Conservation (phyloP, 2,113 vertebrate genomes). For the Hydrochoerus hydrochaeris region DNA sequence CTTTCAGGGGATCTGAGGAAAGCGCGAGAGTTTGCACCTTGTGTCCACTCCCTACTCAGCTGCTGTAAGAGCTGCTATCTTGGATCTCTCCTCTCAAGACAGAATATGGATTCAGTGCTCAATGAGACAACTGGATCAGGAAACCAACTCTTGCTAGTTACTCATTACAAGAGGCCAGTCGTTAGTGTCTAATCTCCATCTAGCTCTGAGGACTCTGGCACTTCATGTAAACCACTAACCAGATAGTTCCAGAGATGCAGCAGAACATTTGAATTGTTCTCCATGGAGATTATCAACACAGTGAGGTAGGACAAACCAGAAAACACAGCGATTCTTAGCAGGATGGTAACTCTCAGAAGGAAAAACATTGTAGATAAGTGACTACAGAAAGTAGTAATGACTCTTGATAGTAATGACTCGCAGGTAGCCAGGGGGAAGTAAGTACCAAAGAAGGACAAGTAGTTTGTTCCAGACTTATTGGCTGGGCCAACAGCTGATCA, state of each 20-base stretch:
- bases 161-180: not conserved
- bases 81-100: not conserved
- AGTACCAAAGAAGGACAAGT: not conserved
- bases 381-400: not conserved
- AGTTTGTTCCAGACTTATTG: not conserved
- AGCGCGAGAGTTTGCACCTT: not conserved
- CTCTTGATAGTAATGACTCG: not conserved
- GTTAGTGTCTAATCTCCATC: not conserved
- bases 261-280: not conserved
- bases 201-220: not conserved
- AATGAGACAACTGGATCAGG: no score
- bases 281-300: not conserved
- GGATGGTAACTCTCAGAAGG: not conserved
- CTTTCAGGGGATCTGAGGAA: not conserved
- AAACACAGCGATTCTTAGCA: no score
- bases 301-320: not conserved
- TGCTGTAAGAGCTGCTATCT: not conserved
- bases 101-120: not conserved
- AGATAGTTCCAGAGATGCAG: not conserved
- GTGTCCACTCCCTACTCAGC: no score
- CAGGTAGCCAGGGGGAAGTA: not conserved
- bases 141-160: no score
- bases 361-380: not conserved
- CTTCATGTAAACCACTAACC: not conserved
- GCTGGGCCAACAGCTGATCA: not conserved